A percentile compares a stretch with the other conserved stretches of the same genome.
These are phyloP conservation scores for Chironomus tepperi DNA, from an alignment of 1,140 invertebrate species.

Conservation along the genomic window DNA sequence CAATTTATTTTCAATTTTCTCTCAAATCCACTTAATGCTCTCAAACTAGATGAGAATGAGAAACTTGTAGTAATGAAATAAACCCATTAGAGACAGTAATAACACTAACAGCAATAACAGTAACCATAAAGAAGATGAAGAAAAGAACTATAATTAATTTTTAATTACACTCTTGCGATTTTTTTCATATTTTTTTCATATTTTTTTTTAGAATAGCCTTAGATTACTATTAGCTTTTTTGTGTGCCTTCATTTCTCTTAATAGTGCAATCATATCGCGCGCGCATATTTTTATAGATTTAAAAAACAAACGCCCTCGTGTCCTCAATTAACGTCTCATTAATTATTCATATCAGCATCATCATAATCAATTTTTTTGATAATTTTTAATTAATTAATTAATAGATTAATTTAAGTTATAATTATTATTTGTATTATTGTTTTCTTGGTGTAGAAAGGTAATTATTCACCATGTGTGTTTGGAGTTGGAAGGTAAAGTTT, in stretches of 20 bases:
- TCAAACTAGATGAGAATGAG: too few species aligned
- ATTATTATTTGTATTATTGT: too few species aligned
- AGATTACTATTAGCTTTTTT: background rate
- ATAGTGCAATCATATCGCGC: constrained; percentile 11
- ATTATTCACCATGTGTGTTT: too few species aligned
- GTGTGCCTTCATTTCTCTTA: background rate
- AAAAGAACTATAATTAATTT: background rate
- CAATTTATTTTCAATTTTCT: too few species aligned
- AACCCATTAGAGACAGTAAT: background rate
- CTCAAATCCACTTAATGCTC: too few species aligned
- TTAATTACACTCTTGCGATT: constrained; percentile 6
- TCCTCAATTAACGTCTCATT: too few species aligned
- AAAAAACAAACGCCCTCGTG: too few species aligned
- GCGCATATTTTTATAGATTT: background rate
- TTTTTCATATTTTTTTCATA: background rate
- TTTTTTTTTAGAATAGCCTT: background rate
- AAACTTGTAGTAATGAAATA: background rate
- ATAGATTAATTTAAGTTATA: background rate
- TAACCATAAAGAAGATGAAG: background rate
- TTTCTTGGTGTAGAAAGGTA: too few species aligned
- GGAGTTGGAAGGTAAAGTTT: too few species aligned
- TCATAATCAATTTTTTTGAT: background rate
- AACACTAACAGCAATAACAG: background rate
- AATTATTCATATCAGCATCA: too few species aligned
- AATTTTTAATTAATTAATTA: background rate